A percentile compares a stretch with the other conserved stretches of the same genome.
phyloP scores from a whole-genome alignment of 2,888 invertebrate genomes.

The Acanthosepion esculentum region DNA sequence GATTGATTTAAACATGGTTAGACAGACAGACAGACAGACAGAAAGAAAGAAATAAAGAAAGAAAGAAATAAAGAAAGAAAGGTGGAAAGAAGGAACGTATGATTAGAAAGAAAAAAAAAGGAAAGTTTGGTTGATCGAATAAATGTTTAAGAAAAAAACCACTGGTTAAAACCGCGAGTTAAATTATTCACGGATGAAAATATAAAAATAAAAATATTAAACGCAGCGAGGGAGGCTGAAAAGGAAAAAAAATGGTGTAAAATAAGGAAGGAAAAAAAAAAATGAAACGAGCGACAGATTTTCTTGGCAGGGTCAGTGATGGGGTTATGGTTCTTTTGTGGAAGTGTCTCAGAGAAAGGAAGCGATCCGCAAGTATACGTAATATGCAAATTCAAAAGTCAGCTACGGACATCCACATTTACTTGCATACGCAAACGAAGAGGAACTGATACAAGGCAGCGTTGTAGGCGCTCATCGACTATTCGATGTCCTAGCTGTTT shows the following conservation, averaged over 20 bases:
- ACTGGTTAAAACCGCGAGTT: neutral
- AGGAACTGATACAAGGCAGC: neutral
- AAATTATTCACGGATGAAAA: neutral
- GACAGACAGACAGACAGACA: no score
- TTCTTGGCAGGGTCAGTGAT: neutral
- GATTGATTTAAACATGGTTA: no score
- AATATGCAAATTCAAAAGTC: slow-evolving; percentile 33
- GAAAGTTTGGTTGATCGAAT: neutral
- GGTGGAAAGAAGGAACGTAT: neutral
- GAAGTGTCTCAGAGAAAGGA: neutral
- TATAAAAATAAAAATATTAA: neutral
- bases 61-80: neutral
- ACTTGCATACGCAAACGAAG: neutral
- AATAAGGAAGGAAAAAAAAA: no score
- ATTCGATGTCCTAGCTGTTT: neutral
- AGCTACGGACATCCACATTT: neutral
- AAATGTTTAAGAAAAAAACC: neutral
- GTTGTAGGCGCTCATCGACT: neutral
- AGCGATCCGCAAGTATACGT: neutral
- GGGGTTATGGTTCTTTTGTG: neutral
- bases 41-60: neutral
- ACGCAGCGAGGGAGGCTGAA: neutral
- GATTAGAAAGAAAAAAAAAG: neutral
- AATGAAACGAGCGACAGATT: neutral
- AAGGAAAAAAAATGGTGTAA: no score